Evolutionary conservation across 2,113 vertebrate species (phyloP), one percentile per base, ranked within the genome.

Genomic region (Muntiacus reevesi): DNA sequence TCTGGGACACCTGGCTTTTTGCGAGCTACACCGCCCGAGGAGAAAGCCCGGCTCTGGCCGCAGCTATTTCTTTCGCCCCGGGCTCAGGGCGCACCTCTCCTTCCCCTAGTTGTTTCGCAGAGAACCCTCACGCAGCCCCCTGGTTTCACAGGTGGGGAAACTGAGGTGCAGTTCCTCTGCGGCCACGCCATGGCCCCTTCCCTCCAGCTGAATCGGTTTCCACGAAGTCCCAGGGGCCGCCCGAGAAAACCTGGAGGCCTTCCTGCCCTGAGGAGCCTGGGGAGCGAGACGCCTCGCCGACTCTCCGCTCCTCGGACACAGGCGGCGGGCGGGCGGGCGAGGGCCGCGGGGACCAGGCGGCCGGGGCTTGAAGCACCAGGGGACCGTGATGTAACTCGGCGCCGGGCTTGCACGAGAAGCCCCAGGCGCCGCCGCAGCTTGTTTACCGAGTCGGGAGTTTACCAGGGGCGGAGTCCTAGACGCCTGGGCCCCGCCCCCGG

Each of bases 301-400:
- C 92, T 21, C 81, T 45, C 83, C 21, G 83, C 79, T 92, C 30
- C 64, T 76, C 43, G 94, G 95, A 87, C 96, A 28, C 83, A 12
- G 11, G 79, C 67, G 25, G 59, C 81, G 1, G 57, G 67, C 43
- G 3, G 57, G 81, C 43, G 3, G n/a, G 36, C 86, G 16, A n/a
- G 67, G 33, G 59, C 85, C 81, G 0, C 33, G 0, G 71, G 91
- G 97, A 82, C 82, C 81, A 2, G 76, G 60, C 55, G 15, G 23
- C 82, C 5, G 25, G 50, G 84, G 85, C 40, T 21, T 13, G 74
- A 15, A 47, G 59, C 96, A 76, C 88, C 84, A 1, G 16, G 79
- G 96, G 89, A 6, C 62, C 23, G 54, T 97, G 98, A 98, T 96
- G 98, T 60, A 98, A 98, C 50, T 36, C 5, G 0, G 64, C 12